Conservation (phyloP, 2,888 invertebrate species). For the Leptopilina myrica region DNA sequence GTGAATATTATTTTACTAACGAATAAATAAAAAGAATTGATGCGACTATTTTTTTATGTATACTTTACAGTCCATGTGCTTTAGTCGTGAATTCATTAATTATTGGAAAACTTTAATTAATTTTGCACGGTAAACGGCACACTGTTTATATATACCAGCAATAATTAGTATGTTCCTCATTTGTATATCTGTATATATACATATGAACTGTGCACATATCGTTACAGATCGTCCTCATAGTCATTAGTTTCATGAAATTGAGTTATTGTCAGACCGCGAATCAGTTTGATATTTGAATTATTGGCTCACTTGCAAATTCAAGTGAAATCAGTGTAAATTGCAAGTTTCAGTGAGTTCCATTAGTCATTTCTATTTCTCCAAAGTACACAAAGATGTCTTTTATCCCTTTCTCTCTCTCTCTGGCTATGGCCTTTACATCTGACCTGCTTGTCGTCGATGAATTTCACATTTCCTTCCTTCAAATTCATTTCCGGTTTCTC, state of each 20-base stretch:
- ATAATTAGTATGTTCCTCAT: not conserved
- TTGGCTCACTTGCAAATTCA: constrained; percentile 34
- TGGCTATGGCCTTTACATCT: constrained; percentile 2
- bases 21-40: too few relatives aligned
- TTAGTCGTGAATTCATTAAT: too few relatives aligned
- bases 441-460: constrained; percentile 19
- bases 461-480: constrained; percentile 34
- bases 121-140: too few relatives aligned
- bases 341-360: constrained; percentile 21
- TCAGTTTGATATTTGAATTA: constrained; percentile 22
- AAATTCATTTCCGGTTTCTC: constrained; percentile 29
- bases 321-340: constrained; percentile 27
- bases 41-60: too few relatives aligned
- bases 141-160: not conserved
- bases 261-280: constrained; percentile 35
- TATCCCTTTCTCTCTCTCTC: not conserved
- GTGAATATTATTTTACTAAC: too few relatives aligned
- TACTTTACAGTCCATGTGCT: too few relatives aligned
- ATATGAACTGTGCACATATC: not conserved
- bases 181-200: too few relatives aligned
- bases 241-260: constrained; percentile 34
- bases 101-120: too few relatives aligned
- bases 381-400: constrained; percentile 23
- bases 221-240: constrained; percentile 10
- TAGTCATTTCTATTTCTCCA: constrained; percentile 18